These are phyloP conservation scores for Drosophila micromelanica DNA, from an alignment of 1,140 invertebrate species.

Conservation along the genomic window DNA sequence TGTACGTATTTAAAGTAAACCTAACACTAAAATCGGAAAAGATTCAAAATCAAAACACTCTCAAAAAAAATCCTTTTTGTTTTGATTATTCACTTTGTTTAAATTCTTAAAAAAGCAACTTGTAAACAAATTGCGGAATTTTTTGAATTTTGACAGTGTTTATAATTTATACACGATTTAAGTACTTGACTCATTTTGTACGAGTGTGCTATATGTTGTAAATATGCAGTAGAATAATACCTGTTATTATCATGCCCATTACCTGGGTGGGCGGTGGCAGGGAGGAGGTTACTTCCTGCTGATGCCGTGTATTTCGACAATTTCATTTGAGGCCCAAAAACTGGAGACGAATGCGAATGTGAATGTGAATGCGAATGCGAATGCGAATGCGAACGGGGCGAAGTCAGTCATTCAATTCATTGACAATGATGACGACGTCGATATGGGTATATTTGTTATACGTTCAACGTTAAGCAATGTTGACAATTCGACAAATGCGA, in stretches of 20 bases:
- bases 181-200: no score
- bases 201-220: no score
- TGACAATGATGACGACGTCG: constrained; percentile 75
- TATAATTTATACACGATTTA: no score
- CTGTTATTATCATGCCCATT: constrained; percentile 45
- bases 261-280: background rate
- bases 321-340: constrained; percentile 50
- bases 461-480: constrained; percentile 40
- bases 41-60: no score
- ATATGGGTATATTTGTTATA: constrained; percentile 54
- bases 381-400: constrained; percentile 9
- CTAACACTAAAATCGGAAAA: no score
- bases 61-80: no score
- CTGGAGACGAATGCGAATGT: constrained; percentile 1
- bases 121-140: no score
- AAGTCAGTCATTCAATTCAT: constrained; percentile 76
- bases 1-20: no score
- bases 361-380: constrained; percentile 2
- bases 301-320: constrained; percentile 76
- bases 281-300: background rate
- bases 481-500: constrained; percentile 81
- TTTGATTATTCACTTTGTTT: no score
- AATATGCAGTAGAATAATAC: background rate
- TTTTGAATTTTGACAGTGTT: no score
- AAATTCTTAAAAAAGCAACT: no score